These are phyloP conservation scores for Geotrypetes seraphini DNA, from an alignment of 2,797 vertebrate species.

Conservation along the genomic window DNA sequence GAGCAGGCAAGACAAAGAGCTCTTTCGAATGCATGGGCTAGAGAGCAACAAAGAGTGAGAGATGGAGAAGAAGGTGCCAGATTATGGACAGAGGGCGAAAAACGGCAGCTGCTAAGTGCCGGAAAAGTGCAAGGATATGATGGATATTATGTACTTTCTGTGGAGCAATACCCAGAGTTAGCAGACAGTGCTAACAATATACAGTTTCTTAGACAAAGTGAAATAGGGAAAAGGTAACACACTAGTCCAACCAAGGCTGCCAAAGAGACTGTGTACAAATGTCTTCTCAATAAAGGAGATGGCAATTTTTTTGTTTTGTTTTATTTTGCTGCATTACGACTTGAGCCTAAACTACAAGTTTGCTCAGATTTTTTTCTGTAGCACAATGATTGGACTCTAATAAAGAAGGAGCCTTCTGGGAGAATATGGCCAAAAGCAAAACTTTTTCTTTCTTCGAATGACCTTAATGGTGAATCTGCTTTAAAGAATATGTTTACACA, in stretches of 20 bases:
- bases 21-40: slow-evolving; percentile 81
- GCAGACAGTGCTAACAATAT: slow-evolving; percentile 95
- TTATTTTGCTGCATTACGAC: slow-evolving; percentile 74
- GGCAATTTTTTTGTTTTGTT: too few species aligned
- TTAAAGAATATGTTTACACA: slow-evolving; percentile 98
- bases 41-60: slow-evolving; percentile 85
- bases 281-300: slow-evolving; percentile 49
- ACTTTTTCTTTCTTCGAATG: slow-evolving; percentile 70
- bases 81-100: slow-evolving; percentile 94
- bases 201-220: slow-evolving; percentile 96
- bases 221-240: slow-evolving; percentile 98
- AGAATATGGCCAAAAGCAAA: slow-evolving; percentile 58
- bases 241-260: slow-evolving; percentile 61
- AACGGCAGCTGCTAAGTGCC: slow-evolving; percentile 88
- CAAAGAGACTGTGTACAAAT: slow-evolving; percentile 63
- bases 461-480: slow-evolving; percentile 78
- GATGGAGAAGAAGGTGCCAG: slow-evolving; percentile 90
- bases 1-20: slow-evolving; percentile 91
- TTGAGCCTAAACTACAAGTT: slow-evolving; percentile 72
- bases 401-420: slow-evolving; percentile 56
- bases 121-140: slow-evolving; percentile 93
- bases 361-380: slow-evolving; percentile 78
- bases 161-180: slow-evolving; percentile 97
- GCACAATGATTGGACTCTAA: slow-evolving; percentile 79
- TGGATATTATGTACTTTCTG: slow-evolving; percentile 96